These are phyloP conservation scores for Choreutis nemorana DNA, from an alignment of 2,888 invertebrate genomes.

Conservation along the genomic window DNA sequence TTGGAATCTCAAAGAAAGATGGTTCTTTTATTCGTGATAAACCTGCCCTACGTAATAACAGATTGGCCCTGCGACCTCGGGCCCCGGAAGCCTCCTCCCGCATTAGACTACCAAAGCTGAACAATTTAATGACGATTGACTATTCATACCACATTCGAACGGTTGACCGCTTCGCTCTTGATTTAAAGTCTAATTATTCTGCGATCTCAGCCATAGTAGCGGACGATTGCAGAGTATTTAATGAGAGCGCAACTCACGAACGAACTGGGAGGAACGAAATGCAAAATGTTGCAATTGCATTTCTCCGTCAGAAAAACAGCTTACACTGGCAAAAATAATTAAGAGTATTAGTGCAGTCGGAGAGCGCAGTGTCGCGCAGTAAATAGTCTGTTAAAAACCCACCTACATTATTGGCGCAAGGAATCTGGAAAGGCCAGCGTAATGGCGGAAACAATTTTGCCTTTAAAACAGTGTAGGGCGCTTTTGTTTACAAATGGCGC, in stretches of 20 bases:
- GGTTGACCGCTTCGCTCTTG: slow-evolving; percentile 61
- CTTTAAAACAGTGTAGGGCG: slow-evolving; percentile 38
- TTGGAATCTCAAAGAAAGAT: too few species aligned
- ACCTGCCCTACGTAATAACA: too few species aligned
- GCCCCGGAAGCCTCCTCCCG: too few species aligned
- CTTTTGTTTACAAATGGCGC: slow-evolving; percentile 35
- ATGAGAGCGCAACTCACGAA: slow-evolving; percentile 53
- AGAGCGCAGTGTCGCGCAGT: slow-evolving; percentile 53
- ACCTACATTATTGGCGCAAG: slow-evolving; percentile 55
- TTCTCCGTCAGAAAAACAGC: slow-evolving; percentile 61
- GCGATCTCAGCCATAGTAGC: slow-evolving; percentile 55
- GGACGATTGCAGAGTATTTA: slow-evolving; percentile 47
- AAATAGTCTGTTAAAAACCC: slow-evolving; percentile 61
- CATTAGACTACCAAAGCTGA: slow-evolving; percentile 61
- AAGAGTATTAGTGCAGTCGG: slow-evolving; percentile 60
- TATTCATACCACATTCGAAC: slow-evolving; percentile 61
- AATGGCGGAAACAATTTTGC: slow-evolving; percentile 55
- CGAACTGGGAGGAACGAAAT: slow-evolving; percentile 33
- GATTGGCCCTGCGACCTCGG: too few species aligned
- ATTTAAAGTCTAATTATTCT: slow-evolving; percentile 63
- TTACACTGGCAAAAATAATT: slow-evolving; percentile 64
- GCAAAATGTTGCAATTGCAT: slow-evolving; percentile 62
- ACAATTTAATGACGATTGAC: slow-evolving; percentile 65
- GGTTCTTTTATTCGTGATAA: too few species aligned
- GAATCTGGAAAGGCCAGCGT: slow-evolving; percentile 30